phyloP scores from a whole-genome alignment of 64 coral and sea anemone species.

The Hydrozoanthus tunicans region DNA sequence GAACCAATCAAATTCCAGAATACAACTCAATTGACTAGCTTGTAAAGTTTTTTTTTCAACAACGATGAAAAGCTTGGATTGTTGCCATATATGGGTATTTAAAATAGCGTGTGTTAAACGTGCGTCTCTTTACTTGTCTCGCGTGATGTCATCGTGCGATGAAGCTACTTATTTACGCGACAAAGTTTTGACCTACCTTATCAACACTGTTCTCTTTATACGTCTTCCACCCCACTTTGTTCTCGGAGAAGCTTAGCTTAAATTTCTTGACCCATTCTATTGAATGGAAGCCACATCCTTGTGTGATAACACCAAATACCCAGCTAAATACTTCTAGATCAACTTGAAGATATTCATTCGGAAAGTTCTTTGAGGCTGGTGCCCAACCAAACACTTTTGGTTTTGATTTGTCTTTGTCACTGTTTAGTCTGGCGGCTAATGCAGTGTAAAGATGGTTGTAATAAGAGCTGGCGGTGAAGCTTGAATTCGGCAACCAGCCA shows the following conservation, averaged over 20 bases:
- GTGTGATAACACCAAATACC: neutral
- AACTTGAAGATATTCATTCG: constrained; percentile 6
- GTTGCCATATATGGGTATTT: no score
- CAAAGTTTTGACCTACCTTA: constrained; percentile 12
- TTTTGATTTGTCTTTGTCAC: neutral
- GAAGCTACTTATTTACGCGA: no score
- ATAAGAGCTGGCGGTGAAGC: neutral
- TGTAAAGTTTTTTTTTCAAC: no score
- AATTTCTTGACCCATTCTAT: neutral
- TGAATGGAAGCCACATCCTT: neutral
- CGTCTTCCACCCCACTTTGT: constrained; percentile 30
- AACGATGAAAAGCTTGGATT: no score
- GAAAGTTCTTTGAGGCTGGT: neutral
- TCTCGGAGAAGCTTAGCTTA: constrained; percentile 1
- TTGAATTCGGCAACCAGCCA: neutral
- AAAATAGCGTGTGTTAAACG: no score
- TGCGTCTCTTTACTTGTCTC: no score
- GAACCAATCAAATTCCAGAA: no score
- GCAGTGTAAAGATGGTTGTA: neutral
- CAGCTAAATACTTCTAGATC: neutral
- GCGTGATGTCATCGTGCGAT: no score
- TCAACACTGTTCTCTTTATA: neutral
- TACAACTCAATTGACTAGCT: no score
- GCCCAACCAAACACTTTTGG: neutral
- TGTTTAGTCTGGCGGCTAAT: no score